Evolutionary conservation across 2,888 invertebrate genomes (phyloP), one percentile per base, ranked within the genome.

Genomic region (Piscicola geometra): DNA sequence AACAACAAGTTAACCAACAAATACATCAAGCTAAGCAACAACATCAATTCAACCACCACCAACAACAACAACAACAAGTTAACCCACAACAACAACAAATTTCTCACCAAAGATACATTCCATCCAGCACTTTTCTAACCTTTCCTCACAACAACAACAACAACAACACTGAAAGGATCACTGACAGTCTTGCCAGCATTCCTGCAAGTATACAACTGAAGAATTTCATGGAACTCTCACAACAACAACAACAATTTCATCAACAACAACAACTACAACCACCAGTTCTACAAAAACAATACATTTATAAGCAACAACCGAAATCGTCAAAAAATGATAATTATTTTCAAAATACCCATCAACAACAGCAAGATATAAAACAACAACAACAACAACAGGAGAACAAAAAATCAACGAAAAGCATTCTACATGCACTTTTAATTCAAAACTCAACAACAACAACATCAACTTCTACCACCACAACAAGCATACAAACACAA

Each of bases 181-280:
- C 12, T 56, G 25, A 56, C 3, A 56, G n/a, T 56, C n/a, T 56
- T 56, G 5, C 25, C n/a, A 56, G n/a, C 60, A 9, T 56, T 56
- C 60, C 60, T 56, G 60, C 60, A 9, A 56, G 60, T 56, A 25
- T 56, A 25, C 60, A 56, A 21, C n/a, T 56, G 25, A 56, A 56
- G n/a, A 56, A 56, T n/a, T 25, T 56, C 25, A 56, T 56, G 21
- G 25, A 56, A n/a, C 60, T 56, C n/a, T 56, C 60, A 18, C 60
- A 56, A 56, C n/a, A 56, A 56, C 3, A 56, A 25, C 9, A 18
- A 25, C 21, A 25, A 25, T n/a, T 18, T 18, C 60, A 56, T 3
- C n/a, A 25, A 5, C 25, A 25, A 25, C 25, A 25, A 56, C 60
- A 18, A 56, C 21, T 18, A 56, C 25, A 18, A 56, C 60, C 9